These are phyloP conservation scores for Holothuria leucospilota DNA, from an alignment of 53 echinoderm and acorn worm genomes.

Conservation along the genomic window DNA sequence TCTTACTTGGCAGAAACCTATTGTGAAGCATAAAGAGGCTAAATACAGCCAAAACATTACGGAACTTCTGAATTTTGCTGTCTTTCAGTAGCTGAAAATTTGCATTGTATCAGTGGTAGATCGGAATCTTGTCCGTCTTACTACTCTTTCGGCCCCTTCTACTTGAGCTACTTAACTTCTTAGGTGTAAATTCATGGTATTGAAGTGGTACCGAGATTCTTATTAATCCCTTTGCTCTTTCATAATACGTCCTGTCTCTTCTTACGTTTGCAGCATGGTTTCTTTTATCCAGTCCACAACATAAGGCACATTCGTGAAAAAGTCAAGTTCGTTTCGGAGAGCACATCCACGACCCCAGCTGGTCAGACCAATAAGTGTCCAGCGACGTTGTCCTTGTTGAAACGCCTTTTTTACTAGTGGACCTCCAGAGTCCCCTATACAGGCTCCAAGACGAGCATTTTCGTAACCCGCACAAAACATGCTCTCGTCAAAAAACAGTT, in stretches of 20 bases:
- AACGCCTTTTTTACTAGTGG: background rate
- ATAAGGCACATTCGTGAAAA: constrained; percentile 19
- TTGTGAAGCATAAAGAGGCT: too few relatives aligned
- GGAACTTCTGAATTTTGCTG: too few relatives aligned
- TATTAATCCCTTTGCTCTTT: too few relatives aligned
- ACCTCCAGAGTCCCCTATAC: constrained; percentile 2
- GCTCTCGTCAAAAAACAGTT: background rate
- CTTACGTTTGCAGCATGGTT: background rate
- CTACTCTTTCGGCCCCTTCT: too few relatives aligned
- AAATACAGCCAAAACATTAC: too few relatives aligned
- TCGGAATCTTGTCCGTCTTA: too few relatives aligned
- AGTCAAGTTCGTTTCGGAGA: constrained; percentile 7
- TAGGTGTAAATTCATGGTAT: too few relatives aligned
- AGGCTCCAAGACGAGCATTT: background rate
- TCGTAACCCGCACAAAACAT: constrained; percentile 27
- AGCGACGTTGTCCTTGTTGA: background rate
- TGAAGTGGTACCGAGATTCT: too few relatives aligned
- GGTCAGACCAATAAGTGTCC: constrained; percentile 20
- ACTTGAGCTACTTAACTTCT: too few relatives aligned
- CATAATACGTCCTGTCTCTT: background rate
- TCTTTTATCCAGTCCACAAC: constrained; percentile 13
- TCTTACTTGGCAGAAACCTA: too few relatives aligned
- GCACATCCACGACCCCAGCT: constrained; percentile 39
- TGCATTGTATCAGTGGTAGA: too few relatives aligned
- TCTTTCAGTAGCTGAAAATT: too few relatives aligned